Evolutionary conservation across 2,797 vertebrate genomes (phyloP).

Genomic region (Tarsius wallacei): DNA sequence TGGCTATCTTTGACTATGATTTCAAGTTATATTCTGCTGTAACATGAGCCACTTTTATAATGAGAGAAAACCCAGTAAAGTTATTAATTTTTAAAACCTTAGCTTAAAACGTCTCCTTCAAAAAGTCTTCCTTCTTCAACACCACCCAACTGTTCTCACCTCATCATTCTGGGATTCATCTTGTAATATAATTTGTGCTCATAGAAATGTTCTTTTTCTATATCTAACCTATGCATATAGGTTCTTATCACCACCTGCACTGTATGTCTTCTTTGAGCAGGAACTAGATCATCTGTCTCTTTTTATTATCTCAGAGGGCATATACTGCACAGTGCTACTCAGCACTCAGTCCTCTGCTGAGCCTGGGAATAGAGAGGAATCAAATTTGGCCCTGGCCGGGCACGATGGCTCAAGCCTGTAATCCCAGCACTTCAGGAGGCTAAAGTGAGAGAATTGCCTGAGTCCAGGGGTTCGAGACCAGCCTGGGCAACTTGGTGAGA

Average conservation of each 20-base stretch:
- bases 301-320: not conserved
- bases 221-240: not conserved
- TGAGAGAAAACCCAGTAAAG: conserved; percentile 41
- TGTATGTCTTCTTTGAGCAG: not conserved
- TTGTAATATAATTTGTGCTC: not conserved
- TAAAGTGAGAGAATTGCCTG: no score
- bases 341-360: not conserved
- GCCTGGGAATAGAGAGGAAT: not conserved
- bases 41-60: conserved; percentile 37
- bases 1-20: conserved; percentile 1
- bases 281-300: not conserved
- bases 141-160: not conserved
- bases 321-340: not conserved
- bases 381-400: not conserved
- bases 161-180: not conserved
- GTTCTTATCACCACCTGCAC: not conserved
- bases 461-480: no score
- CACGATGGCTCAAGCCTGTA: no score
- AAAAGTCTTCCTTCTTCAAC: conserved; percentile 56
- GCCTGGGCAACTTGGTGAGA: no score
- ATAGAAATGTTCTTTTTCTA: not conserved
- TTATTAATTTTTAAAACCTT: not conserved
- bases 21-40: conserved; percentile 52
- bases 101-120: conserved; percentile 30
- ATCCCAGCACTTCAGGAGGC: no score